A percentile compares a stretch with the other conserved stretches of the same genome.
phyloP scores from a whole-genome alignment of 2,113 vertebrate genomes.

The Syrrhaptes paradoxus region DNA sequence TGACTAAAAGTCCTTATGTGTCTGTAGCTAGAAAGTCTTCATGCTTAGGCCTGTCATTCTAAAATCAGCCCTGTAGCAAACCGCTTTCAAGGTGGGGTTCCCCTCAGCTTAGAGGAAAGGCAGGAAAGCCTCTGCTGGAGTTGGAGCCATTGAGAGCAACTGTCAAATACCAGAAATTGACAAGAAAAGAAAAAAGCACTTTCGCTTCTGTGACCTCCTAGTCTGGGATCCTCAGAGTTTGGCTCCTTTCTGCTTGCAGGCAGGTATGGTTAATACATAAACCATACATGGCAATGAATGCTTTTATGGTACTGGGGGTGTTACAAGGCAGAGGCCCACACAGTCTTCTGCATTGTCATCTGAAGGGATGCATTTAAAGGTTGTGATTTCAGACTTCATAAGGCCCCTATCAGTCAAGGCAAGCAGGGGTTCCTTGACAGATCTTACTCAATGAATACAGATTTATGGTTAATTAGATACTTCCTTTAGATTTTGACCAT shows the following conservation, averaged over 20 bases:
- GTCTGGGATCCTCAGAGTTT: not conserved
- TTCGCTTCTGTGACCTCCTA: not conserved
- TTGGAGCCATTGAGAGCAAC: not conserved
- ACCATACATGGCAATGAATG: rapidly evolving
- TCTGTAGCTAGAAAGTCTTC: not conserved
- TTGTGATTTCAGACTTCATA: not conserved
- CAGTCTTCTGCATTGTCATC: not conserved
- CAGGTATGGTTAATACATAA: not conserved
- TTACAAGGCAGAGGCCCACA: not conserved
- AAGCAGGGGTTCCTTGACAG: not conserved
- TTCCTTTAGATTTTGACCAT: not conserved
- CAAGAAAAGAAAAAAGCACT: not conserved
- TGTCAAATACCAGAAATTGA: not conserved
- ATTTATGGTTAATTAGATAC: not conserved
- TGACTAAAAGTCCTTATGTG: not conserved
- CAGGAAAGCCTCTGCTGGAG: not conserved
- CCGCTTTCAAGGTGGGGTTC: not conserved
- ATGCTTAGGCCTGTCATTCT: not conserved
- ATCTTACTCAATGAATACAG: not conserved
- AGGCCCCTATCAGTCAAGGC: not conserved
- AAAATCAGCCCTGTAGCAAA: not conserved
- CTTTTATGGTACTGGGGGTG: not conserved
- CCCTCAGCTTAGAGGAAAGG: not conserved
- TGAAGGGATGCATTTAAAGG: not conserved
- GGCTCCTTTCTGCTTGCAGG: not conserved